A percentile compares a stretch with the other conserved stretches of the same genome.
phyloP scores from a whole-genome alignment of 2,113 vertebrate species.

The Equus przewalskii region DNA sequence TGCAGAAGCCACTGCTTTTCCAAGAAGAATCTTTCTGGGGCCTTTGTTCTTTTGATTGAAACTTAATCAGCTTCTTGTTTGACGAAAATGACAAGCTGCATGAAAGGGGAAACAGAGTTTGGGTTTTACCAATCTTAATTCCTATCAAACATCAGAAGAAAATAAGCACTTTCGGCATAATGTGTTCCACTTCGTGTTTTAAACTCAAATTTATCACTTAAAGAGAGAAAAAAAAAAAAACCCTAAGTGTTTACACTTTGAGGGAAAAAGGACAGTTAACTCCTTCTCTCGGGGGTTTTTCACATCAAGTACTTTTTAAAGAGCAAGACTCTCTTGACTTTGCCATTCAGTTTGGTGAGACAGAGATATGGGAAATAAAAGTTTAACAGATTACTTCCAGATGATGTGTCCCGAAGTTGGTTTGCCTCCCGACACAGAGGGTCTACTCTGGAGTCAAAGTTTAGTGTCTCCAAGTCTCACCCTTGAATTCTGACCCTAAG shows the following conservation, averaged over 20 bases:
- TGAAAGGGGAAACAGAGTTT: slow-evolving; percentile 76
- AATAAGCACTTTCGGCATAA: slow-evolving; percentile 78
- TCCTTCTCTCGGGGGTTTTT: slow-evolving; percentile 40
- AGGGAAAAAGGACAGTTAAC: slow-evolving; percentile 37
- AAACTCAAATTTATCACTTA: slow-evolving; percentile 81
- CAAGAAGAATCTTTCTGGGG: slow-evolving; percentile 65
- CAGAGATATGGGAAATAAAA: background rate
- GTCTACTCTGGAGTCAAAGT: background rate
- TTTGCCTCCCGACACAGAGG: background rate
- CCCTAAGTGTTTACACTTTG: slow-evolving; percentile 27
- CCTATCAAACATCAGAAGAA: slow-evolving; percentile 79
- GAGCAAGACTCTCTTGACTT: background rate
- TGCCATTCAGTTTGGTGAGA: background rate
- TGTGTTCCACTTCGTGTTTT: slow-evolving; percentile 67
- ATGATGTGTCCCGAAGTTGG: background rate
- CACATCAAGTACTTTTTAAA: background rate
- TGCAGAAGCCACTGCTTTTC: slow-evolving; percentile 68
- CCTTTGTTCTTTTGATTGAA: slow-evolving; percentile 83
- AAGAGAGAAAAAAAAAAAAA: background rate
- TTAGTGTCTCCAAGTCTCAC: background rate
- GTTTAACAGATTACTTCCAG: background rate
- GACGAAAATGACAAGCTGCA: slow-evolving; percentile 82
- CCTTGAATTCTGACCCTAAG: background rate
- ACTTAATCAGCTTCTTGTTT: slow-evolving; percentile 83
- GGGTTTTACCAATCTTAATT: slow-evolving; percentile 75